Base-by-base conservation (phyloP, 2,113 vertebrate species). In the Condylura cristata region DNA sequence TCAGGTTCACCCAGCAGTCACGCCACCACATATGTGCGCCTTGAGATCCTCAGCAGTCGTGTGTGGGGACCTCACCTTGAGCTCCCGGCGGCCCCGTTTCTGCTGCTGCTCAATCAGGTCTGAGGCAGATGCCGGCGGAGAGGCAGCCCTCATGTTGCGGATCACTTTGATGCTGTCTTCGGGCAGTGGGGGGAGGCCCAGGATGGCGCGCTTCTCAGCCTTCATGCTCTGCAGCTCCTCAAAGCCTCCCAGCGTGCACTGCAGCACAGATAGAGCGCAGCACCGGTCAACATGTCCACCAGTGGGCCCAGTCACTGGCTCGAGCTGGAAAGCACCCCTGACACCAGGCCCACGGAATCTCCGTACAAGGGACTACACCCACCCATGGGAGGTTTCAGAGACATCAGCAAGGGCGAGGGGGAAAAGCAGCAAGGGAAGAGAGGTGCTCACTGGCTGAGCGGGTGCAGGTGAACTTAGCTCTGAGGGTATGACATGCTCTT, bases 51-150 rank as follows among this genome's bases (percentile, higher is more conserved):
- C 7, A 30, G 74, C n/a, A 60, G 37, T 60, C 34, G 3, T 1
- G 6, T 39, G 70, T 1, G 6, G 46, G 70, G 10, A 10, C 70
- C 44, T 96, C 91, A 99, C 99, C 98, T 99, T 99, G 97, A 99
- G 99, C 89, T 99, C 99, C 22, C 99, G 98, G 0, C 99, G 99
- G 2, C 99, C 99, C 5, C 99, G 98, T 76, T 99, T 99, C 96
- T 99, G 99, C 90, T 99, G 99, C 98, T 99, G 99, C 93, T 99
- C 99, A 0, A 99, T 99, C 89, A 99, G 99, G 97, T 99, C 99
- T 0, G 99, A 99, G 11, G 99, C 99, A 0, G 99, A 99, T 0
- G 99, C 99, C 0, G 99, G 99, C 0, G 99, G 99, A 4, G 99
- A 99, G 30, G 99, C 99, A 0, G 99, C 99, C 16, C 99, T 98